phyloP scores from a whole-genome alignment of 2,888 invertebrate species.

The Nymphalis c-album region DNA sequence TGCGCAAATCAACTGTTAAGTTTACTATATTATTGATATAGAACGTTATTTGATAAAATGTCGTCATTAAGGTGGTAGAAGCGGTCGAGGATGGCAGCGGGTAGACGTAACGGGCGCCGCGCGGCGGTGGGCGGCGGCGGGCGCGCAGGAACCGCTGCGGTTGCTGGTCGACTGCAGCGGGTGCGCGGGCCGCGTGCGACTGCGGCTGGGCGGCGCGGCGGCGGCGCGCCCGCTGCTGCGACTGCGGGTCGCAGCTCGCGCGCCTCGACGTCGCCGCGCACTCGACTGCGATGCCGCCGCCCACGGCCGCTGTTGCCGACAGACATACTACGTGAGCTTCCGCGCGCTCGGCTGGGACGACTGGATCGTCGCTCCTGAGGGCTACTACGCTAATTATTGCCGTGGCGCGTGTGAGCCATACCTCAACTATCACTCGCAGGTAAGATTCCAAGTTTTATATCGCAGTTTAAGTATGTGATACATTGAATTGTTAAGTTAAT shows the following conservation, averaged over 20 bases:
- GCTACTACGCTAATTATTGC: conserved; percentile 97
- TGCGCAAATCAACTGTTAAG: too few relatives aligned
- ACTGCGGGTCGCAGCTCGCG: conserved; percentile 86
- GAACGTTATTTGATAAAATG: neutral
- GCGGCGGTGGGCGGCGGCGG: conserved; percentile 64
- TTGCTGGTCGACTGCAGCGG: conserved; percentile 93
- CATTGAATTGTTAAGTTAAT: neutral
- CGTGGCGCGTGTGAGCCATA: conserved; percentile 93
- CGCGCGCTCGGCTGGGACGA: conserved; percentile 96
- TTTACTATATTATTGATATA: neutral
- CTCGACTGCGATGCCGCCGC: conserved; percentile 88
- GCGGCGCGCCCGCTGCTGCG: conserved; percentile 92
- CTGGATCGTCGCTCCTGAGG: conserved; percentile 95
- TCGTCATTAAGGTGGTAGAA: conserved; percentile 37
- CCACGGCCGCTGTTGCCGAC: conserved; percentile 87
- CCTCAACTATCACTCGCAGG: conserved; percentile 94
- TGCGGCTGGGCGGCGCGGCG: conserved; percentile 80
- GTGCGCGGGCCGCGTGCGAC: conserved; percentile 87
- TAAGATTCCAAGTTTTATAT: conserved; percentile 52
- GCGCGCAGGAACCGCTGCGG: conserved; percentile 83
- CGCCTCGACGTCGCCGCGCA: conserved; percentile 89
- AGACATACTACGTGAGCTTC: conserved; percentile 95
- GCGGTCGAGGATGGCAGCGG: conserved; percentile 89
- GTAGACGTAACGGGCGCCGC: conserved; percentile 91
- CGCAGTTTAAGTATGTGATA: neutral